A percentile compares a stretch with the other conserved stretches of the same genome.
phyloP scores from a whole-genome alignment of 2,888 invertebrate genomes.

The Frankliniella fusca region DNA sequence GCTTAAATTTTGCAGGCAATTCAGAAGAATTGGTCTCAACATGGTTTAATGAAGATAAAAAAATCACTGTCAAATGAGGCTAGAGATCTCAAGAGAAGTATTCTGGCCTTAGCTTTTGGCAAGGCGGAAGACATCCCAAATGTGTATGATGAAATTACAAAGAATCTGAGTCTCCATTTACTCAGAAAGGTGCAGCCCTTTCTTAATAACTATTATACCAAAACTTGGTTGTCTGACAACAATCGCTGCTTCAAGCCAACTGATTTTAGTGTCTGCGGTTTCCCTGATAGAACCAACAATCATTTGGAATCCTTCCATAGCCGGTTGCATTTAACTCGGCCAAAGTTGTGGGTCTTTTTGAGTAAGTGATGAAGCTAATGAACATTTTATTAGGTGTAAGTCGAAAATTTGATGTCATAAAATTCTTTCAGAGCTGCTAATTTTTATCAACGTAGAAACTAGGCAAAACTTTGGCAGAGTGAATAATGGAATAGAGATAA shows the following conservation, averaged over 20 bases:
- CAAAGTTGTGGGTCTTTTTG: not conserved
- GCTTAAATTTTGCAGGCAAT: not conserved
- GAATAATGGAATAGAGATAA: not conserved
- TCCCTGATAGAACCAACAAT: not conserved
- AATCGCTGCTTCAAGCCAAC: not conserved
- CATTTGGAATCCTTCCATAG: not conserved
- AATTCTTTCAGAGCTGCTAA: not conserved
- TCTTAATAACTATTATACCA: not conserved
- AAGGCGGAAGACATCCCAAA: not conserved
- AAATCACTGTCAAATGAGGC: no score
- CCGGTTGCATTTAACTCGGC: not conserved
- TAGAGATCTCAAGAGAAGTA: not conserved
- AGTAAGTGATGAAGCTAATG: not conserved
- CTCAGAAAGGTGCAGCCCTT: no score
- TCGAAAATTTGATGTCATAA: not conserved
- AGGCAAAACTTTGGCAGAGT: not conserved
- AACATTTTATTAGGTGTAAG: not conserved
- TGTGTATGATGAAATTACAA: not conserved
- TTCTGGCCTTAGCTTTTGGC: not conserved
- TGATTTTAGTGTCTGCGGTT: not conserved
- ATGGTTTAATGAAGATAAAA: not conserved
- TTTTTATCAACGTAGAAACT: not conserved
- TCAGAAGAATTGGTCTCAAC: not conserved
- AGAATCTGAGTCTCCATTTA: not conserved
- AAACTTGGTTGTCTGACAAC: not conserved